Conservation (phyloP, 2,797 vertebrate species). For the Gymnothorax reevesii region DNA sequence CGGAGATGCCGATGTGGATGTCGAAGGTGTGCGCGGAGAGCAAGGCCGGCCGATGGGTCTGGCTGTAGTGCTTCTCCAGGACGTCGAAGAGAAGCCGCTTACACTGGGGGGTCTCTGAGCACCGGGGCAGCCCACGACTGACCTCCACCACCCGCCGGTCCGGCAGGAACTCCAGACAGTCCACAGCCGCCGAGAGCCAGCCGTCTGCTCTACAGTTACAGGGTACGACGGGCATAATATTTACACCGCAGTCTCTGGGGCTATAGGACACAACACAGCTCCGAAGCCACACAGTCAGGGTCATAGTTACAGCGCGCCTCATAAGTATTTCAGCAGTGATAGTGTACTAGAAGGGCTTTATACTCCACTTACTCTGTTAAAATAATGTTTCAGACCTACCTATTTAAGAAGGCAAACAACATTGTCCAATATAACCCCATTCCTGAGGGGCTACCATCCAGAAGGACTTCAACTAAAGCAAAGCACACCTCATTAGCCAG, state of each 20-base stretch:
- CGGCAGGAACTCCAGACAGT: constrained; percentile 92
- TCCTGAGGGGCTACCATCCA: too few species aligned
- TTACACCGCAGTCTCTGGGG: not conserved
- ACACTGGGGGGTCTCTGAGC: constrained; percentile 73
- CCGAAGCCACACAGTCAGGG: not conserved
- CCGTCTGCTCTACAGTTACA: constrained; percentile 80
- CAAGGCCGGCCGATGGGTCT: constrained; percentile 77
- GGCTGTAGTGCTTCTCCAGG: constrained; percentile 82
- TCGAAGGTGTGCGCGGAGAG: constrained; percentile 86
- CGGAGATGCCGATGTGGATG: constrained; percentile 90
- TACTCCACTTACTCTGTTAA: too few species aligned
- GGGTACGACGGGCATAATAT: not conserved
- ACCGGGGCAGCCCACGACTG: constrained; percentile 83
- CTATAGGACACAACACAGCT: not conserved
- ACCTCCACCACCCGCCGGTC: constrained; percentile 90
- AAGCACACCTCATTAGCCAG: too few species aligned
- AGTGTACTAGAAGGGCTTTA: too few species aligned
- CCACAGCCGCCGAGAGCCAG: constrained; percentile 89
- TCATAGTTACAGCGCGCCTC: not conserved
- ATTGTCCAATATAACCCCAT: too few species aligned
- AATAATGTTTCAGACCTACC: too few species aligned
- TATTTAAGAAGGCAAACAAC: too few species aligned
- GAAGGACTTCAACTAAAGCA: too few species aligned
- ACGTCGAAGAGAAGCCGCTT: constrained; percentile 85
- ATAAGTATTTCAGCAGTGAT: too few species aligned